Evolutionary conservation across 2,113 vertebrate genomes (phyloP).

Genomic region (Epinephelus moara): DNA sequence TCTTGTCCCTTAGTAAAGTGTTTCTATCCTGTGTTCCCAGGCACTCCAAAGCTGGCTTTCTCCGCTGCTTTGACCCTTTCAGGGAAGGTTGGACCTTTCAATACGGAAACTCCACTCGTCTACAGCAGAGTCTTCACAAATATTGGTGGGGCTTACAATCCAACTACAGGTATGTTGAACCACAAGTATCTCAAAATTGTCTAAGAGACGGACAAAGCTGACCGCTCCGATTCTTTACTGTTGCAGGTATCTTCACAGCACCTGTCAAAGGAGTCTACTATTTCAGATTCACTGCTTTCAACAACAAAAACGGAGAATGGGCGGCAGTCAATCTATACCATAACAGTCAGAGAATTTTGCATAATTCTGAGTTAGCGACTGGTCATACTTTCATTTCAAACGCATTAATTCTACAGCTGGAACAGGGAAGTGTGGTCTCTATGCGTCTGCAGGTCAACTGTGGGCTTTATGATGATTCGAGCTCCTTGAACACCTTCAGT

Average conservation of each 20-base stretch:
- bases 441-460: not conserved
- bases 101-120: constrained; percentile 10
- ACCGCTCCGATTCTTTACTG: not conserved
- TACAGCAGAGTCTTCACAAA: constrained; percentile 23
- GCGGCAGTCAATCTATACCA: constrained; percentile 5
- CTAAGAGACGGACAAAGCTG: not conserved
- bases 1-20: not conserved
- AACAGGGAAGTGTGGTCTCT: not conserved
- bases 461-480: not conserved
- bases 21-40: not conserved
- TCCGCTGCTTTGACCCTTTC: not conserved
- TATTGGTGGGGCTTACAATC: not conserved
- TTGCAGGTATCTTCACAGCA: constrained; percentile 1
- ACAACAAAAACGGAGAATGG: not conserved
- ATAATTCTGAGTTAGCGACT: not conserved
- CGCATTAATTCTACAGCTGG: constrained; percentile 8
- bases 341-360: not conserved
- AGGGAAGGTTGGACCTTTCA: constrained; percentile 18
- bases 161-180: not conserved
- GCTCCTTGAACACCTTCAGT: not conserved
- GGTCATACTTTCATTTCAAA: not conserved
- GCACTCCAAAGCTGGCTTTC: not conserved
- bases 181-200: not conserved
- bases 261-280: constrained; percentile 14
- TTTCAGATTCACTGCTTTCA: constrained; percentile 13